Evolutionary conservation across 2,797 vertebrate species (phyloP).

Genomic region (Hippopotamyrus pictus): DNA sequence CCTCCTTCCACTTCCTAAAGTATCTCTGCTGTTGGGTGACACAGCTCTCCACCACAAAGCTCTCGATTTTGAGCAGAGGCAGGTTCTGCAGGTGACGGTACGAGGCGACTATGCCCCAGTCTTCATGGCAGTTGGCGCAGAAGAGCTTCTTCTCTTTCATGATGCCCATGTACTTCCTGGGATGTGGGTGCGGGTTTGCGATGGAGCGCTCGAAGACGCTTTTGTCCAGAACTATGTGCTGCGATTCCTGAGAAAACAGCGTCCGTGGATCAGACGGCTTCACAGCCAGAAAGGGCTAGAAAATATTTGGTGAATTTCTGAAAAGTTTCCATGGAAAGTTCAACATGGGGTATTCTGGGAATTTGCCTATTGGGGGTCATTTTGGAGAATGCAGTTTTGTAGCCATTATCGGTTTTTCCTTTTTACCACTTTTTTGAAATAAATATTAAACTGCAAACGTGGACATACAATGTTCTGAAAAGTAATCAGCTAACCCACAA

Average conservation of each 20-base stretch:
- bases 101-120: slow-evolving; percentile 61
- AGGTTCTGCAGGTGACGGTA: slow-evolving; percentile 56
- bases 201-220: slow-evolving; percentile 46
- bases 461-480: neutral
- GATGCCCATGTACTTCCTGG: slow-evolving; percentile 31
- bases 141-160: slow-evolving; percentile 58
- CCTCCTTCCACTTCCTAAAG: slow-evolving; percentile 56
- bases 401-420: neutral
- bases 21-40: slow-evolving; percentile 40
- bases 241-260: slow-evolving; percentile 45
- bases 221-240: slow-evolving; percentile 57
- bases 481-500: neutral
- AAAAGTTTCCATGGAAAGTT: neutral
- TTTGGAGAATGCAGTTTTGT: neutral
- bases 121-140: slow-evolving; percentile 51
- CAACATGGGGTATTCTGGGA: neutral
- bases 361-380: neutral
- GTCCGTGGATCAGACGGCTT: neutral
- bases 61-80: slow-evolving; percentile 65
- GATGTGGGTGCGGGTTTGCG: slow-evolving; percentile 39
- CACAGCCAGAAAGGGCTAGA: neutral
- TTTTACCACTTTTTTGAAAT: neutral
- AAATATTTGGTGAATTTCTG: neutral
- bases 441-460: neutral
- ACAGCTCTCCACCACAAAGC: slow-evolving; percentile 57